A percentile compares a stretch with the other conserved stretches of the same genome.
phyloP scores from a whole-genome alignment of 2,888 invertebrate species.

The Pteria penguin region DNA sequence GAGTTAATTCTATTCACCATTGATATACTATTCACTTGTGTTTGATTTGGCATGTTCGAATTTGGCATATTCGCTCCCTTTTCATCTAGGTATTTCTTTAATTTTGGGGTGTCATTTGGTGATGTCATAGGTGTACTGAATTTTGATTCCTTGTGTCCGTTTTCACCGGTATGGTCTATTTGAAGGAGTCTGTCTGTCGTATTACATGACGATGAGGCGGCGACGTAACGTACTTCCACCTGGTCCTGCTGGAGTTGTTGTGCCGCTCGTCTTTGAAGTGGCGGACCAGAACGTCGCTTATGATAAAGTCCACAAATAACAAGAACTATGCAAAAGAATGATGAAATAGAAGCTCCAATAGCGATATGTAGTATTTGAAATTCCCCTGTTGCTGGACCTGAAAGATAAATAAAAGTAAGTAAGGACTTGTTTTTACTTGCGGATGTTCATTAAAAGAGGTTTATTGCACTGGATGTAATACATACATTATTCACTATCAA shows the following conservation, averaged over 20 bases:
- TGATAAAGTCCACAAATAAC: conserved; percentile 75
- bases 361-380: conserved; percentile 73
- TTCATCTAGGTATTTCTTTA: background rate
- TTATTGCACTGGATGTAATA: no score
- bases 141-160: conserved; percentile 21
- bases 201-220: conserved; percentile 74
- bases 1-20: conserved; percentile 23
- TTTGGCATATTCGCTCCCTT: conserved; percentile 25
- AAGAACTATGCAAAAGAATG: conserved; percentile 74
- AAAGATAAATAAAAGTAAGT: conserved; percentile 26
- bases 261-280: conserved; percentile 46
- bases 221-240: conserved; percentile 75
- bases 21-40: conserved; percentile 15
- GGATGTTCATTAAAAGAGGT: no score
- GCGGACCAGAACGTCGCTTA: conserved; percentile 67
- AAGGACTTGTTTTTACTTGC: no score
- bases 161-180: conserved; percentile 45
- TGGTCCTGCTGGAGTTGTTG: conserved; percentile 69
- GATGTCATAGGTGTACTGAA: conserved; percentile 19
- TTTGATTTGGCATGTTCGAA: background rate
- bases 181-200: conserved; percentile 74
- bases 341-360: conserved; percentile 75
- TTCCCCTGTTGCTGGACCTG: conserved; percentile 64
- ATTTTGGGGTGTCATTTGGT: conserved; percentile 9
- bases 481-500: no score